Evolutionary conservation across 2,888 invertebrate genomes (phyloP), one percentile per base, ranked within the genome.

Genomic region (Ernsta delagoae): DNA sequence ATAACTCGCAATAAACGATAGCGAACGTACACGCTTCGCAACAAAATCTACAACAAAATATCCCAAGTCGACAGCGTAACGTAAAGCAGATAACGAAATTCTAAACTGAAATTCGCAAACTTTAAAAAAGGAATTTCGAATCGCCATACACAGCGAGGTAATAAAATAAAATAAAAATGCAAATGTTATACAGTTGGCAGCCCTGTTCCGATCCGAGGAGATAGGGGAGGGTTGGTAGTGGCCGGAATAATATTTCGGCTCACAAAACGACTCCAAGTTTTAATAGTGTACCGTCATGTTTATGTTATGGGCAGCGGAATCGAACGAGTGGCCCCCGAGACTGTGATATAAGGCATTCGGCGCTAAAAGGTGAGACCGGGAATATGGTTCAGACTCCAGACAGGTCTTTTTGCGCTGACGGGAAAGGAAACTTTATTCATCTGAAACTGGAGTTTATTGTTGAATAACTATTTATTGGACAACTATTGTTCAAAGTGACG

Each of bases 211-310:
- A 81, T 82, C 79, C 75, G 70, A 73, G 87, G 88, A 89, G 89
- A 89, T 88, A 90, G 87, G 81, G 83, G 83, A 89, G 90, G 92
- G 92, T 91, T 41, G 68, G 68, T 68, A 68, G 54, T 67, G 86
- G 85, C 83, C 86, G 86, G 91, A 89, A 92, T 92, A 92, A 92
- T 93, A 93, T 92, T 92, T 93, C 89, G 92, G 92, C 91, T 91
- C 85, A 90, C 92, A 88, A 84, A 92, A 92, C 90, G 92, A 90
- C 89, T 90, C 91, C 86, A 93, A 93, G 85, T 93, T 93, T 93
- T 92, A 93, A 93, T 93, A 93, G 92, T 92, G 90, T 90, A 86
- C 79, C 83, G 82, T 83, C 82, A 89, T 93, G 90, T 93, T 93
- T 92, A 93, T 93, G 93, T 88, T 90, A 90, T 87, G 81, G 89